These are phyloP conservation scores for Yasuhikotakia modesta DNA, from an alignment of 2,797 vertebrate genomes.

Conservation along the genomic window DNA sequence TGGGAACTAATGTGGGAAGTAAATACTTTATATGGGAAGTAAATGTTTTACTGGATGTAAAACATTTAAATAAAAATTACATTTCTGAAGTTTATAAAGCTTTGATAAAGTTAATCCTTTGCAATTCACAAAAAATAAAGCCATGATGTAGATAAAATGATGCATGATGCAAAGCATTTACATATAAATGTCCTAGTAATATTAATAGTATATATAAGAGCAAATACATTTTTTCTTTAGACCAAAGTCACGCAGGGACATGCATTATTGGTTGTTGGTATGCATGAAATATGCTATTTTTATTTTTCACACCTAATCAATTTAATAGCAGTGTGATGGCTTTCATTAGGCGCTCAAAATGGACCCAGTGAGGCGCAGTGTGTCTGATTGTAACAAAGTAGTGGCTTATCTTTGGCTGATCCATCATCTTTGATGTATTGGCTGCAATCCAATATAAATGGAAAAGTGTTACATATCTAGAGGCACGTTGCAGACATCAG, in stretches of 20 bases:
- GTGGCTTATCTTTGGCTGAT: background rate
- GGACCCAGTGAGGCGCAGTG: background rate
- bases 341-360: conserved; percentile 39
- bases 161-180: background rate
- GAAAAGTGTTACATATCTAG: too few relatives aligned
- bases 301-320: background rate
- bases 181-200: background rate
- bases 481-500: too few relatives aligned
- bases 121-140: background rate
- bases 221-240: too few relatives aligned
- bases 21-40: too few relatives aligned
- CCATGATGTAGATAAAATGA: background rate
- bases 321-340: conserved; percentile 21
- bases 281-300: background rate
- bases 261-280: background rate
- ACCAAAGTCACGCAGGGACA: too few relatives aligned
- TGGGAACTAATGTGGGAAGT: too few relatives aligned
- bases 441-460: too few relatives aligned
- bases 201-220: background rate
- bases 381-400: conserved; percentile 1
- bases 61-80: too few relatives aligned
- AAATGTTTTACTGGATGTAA: too few relatives aligned
- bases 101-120: background rate
- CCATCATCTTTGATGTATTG: too few relatives aligned
- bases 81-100: too few relatives aligned